Base-by-base conservation (phyloP, 2,888 invertebrate genomes). In the Liodrosophila aerea region DNA sequence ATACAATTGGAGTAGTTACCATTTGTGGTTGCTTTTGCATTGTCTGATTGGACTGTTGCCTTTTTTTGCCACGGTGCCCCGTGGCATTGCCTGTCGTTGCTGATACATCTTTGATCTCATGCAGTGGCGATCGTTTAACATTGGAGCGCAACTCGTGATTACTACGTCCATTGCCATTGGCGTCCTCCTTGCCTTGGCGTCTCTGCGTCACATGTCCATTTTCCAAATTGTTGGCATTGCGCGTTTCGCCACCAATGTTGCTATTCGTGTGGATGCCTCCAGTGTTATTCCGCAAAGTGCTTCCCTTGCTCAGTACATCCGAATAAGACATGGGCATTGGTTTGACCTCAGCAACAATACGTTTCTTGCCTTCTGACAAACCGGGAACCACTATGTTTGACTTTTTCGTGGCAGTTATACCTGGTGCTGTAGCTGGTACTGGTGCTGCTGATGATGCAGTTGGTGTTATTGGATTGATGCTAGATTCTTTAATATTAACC, bases 291-390 rank as follows among this genome's bases (percentile, higher is more conserved):
- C 71, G 66, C 44, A 72, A 22, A 15, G 76, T 64, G 34, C 85
- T 82, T 34, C 81, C 81, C 89, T 96, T 96, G 27, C 95, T 94
- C 36, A 96, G 87, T 5, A 96, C 95, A 90, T 95, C 96, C 0
- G 96, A 96, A 88, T 96, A 96, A 9, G 95, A 94, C 45, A 96
- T 95, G 50, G 96, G 92, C 95, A 96, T 96, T 0, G 96, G 96
- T 83, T 95, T 95, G 0, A 96, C 96, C 90, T 96, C 96, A 31
- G 95, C 96, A 0, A 96, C 93, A 88, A 95, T 95, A 46, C 95
- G 92, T 58, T 90, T 90, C 52, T 88, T 90, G 0, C 86, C 82
- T 46, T 88, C 89, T 2, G 81, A 73, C 18, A 65, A 50, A 12
- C 68, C 68, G 1, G 72, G 29, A 5, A 69, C 64, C 7, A 58